phyloP scores from a whole-genome alignment of 1,140 invertebrate genomes.

The Yoshiicerus persimilis region DNA sequence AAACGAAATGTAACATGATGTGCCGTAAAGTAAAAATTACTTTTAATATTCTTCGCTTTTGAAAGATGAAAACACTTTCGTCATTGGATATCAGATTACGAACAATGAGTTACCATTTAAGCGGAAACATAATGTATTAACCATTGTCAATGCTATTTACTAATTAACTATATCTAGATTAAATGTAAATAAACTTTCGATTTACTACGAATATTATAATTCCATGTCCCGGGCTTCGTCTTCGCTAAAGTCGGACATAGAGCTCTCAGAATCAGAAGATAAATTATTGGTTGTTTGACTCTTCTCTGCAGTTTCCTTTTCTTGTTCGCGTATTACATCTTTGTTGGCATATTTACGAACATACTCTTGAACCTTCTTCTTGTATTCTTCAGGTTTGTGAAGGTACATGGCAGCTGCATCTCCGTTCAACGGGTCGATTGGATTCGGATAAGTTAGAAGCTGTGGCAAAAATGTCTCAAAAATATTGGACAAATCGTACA shows the following conservation, averaged over 20 bases:
- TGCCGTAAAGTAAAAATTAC: too few relatives aligned
- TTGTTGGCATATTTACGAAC: slow-evolving; percentile 96
- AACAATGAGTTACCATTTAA: too few relatives aligned
- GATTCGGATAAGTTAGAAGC: slow-evolving; percentile 97
- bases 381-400: slow-evolving; percentile 99
- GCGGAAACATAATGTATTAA: too few relatives aligned
- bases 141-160: too few relatives aligned
- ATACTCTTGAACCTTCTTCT: slow-evolving; percentile 97
- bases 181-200: too few relatives aligned
- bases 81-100: too few relatives aligned
- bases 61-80: too few relatives aligned
- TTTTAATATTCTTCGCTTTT: too few relatives aligned
- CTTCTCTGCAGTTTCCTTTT: slow-evolving; percentile 59
- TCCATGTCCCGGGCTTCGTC: slow-evolving; percentile 98
- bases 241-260: slow-evolving; percentile 98
- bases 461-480: slow-evolving; percentile 99
- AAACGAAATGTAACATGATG: too few relatives aligned
- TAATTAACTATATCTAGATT: too few relatives aligned
- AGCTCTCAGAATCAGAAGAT: slow-evolving; percentile 88
- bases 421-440: slow-evolving; percentile 97
- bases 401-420: slow-evolving; percentile 99
- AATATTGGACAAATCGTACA: slow-evolving; percentile 96
- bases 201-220: slow-evolving; percentile 73
- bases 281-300: slow-evolving; percentile 33
- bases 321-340: slow-evolving; percentile 82